A percentile compares a stretch with the other conserved stretches of the same genome.
phyloP scores from a whole-genome alignment of 2,888 invertebrate genomes.

The Anagyrus pseudococci region DNA sequence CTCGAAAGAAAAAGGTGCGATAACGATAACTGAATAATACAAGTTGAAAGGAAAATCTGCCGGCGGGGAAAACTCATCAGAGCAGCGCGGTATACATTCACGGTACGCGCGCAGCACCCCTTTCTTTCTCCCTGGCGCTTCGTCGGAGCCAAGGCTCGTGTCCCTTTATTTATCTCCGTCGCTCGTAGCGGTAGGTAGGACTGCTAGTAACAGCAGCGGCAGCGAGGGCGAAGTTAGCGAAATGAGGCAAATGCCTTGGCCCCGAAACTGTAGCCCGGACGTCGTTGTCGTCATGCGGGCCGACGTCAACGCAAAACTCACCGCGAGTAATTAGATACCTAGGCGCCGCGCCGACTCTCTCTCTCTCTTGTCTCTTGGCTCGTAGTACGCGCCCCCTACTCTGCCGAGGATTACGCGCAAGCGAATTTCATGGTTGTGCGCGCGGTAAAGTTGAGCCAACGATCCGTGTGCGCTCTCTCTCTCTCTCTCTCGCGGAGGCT shows the following conservation, averaged over 20 bases:
- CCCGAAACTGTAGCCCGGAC: slow-evolving; percentile 2
- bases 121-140: neutral
- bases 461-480: slow-evolving; percentile 18
- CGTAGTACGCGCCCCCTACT: slow-evolving; percentile 6
- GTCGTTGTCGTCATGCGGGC: slow-evolving; percentile 29
- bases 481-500: neutral
- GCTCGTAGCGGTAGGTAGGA: no score
- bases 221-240: no score
- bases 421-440: slow-evolving; percentile 42
- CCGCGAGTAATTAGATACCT: slow-evolving; percentile 47
- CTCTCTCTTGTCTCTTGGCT: neutral
- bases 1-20: no score
- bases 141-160: no score
- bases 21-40: no score
- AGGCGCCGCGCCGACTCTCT: slow-evolving; percentile 29
- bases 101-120: no score
- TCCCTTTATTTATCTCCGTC: no score
- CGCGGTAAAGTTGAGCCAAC: slow-evolving; percentile 37
- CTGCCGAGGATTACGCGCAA: slow-evolving; percentile 40
- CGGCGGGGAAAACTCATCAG: no score
- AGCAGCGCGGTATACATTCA: no score
- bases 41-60: no score
- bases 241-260: no score
- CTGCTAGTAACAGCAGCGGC: no score
- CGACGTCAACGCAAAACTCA: slow-evolving; percentile 39